A percentile compares a stretch with the other conserved stretches of the same genome.
Conservation (phyloP, 92 coral and sea anemone species). For the Porites divaricata region DNA sequence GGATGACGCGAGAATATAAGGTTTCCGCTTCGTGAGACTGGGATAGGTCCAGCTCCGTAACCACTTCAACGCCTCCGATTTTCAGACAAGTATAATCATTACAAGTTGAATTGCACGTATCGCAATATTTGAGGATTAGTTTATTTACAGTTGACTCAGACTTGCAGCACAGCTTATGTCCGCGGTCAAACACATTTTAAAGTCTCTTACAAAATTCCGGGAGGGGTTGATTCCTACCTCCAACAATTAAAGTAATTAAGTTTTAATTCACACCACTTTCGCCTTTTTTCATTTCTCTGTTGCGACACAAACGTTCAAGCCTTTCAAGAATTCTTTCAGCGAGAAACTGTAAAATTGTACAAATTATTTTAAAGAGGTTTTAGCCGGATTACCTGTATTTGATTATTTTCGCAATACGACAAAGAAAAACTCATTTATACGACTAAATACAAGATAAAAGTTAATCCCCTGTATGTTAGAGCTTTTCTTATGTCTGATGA, state of each 20-base stretch:
- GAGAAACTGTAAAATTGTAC: not conserved
- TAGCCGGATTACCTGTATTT: slow-evolving; percentile 2
- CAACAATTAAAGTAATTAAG: no score
- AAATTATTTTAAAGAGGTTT: not conserved
- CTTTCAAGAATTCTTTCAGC: not conserved
- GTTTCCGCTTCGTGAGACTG: not conserved
- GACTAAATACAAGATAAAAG: not conserved
- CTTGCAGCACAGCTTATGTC: not conserved
- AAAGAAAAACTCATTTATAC: not conserved
- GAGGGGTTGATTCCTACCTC: no score
- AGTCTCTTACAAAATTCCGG: not conserved
- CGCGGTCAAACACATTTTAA: not conserved
- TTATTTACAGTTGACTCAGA: not conserved
- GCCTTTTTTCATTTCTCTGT: not conserved
- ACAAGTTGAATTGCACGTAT: not conserved
- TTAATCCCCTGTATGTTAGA: no score
- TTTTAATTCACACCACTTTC: no score
- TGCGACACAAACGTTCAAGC: not conserved
- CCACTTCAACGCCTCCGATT: not conserved
- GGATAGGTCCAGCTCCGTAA: not conserved
- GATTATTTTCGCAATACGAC: slow-evolving; percentile 8
- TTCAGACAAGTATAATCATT: not conserved
- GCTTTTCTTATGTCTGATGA: no score
- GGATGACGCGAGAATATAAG: not conserved
- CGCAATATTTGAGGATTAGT: not conserved